These are phyloP conservation scores for Mystacides longicornis DNA, from an alignment of 2,888 invertebrate genomes.

Conservation along the genomic window DNA sequence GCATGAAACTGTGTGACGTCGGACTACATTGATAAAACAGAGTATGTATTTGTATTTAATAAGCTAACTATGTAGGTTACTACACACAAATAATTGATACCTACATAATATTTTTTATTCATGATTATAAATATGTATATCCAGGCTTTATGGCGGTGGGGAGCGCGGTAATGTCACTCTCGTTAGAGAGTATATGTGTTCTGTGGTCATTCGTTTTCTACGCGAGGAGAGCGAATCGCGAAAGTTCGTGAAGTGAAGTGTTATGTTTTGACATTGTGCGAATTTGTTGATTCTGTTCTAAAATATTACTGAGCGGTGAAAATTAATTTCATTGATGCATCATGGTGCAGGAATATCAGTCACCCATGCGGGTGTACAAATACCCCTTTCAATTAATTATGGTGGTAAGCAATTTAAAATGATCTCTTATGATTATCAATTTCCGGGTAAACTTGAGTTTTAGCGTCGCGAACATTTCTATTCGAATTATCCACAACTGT, in stretches of 20 bases:
- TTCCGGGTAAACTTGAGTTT: not conserved
- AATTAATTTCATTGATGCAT: conserved; percentile 32
- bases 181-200: too few relatives aligned
- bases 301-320: not conserved
- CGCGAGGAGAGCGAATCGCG: not conserved
- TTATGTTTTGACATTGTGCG: not conserved
- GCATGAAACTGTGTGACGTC: too few relatives aligned
- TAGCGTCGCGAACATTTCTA: too few relatives aligned
- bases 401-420: conserved; percentile 63
- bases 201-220: too few relatives aligned
- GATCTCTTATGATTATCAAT: not conserved
- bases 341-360: conserved; percentile 95
- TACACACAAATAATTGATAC: too few relatives aligned
- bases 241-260: not conserved
- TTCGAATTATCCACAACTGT: too few relatives aligned
- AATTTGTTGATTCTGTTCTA: not conserved
- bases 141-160: too few relatives aligned
- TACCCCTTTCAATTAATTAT: conserved; percentile 93
- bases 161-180: too few relatives aligned
- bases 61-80: too few relatives aligned
- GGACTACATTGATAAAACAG: too few relatives aligned
- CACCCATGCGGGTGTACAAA: conserved; percentile 91
- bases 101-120: not conserved
- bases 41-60: too few relatives aligned
- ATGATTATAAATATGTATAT: not conserved